Conservation (phyloP, 2,113 vertebrate species). For the Promerops cafer region DNA sequence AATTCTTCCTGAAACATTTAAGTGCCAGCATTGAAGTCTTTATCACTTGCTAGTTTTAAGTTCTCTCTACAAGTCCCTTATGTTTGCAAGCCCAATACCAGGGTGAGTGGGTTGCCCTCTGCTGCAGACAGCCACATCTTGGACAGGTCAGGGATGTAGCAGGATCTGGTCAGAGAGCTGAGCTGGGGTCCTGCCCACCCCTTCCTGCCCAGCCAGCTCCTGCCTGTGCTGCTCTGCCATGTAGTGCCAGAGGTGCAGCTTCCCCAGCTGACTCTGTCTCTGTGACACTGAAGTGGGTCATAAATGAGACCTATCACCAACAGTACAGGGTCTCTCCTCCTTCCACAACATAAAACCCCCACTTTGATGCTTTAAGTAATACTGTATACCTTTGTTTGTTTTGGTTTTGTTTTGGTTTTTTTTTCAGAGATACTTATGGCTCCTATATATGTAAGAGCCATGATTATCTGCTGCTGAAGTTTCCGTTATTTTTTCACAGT, state of each 20-base stretch:
- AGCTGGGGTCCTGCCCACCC: background rate
- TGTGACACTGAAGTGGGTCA: too few relatives aligned
- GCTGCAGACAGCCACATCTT: accelerated
- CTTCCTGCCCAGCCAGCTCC: background rate
- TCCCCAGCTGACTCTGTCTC: background rate
- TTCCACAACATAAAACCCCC: background rate
- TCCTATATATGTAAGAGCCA: background rate
- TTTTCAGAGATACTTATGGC: background rate
- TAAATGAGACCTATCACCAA: background rate
- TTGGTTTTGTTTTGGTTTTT: background rate
- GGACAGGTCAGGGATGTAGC: background rate
- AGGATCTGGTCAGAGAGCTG: background rate
- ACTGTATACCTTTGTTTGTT: background rate
- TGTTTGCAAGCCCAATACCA: background rate
- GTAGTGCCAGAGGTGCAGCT: background rate
- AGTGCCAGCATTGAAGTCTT: background rate
- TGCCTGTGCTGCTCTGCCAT: background rate
- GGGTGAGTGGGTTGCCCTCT: background rate
- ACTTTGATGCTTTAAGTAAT: background rate
- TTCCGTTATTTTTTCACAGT: background rate
- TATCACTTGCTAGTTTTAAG: background rate
- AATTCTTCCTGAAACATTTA: background rate
- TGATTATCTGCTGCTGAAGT: background rate
- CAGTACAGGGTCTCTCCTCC: background rate
- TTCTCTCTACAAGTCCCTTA: background rate